Evolutionary conservation across 2,888 invertebrate genomes (phyloP).

Genomic region (Drosophila falleni): DNA sequence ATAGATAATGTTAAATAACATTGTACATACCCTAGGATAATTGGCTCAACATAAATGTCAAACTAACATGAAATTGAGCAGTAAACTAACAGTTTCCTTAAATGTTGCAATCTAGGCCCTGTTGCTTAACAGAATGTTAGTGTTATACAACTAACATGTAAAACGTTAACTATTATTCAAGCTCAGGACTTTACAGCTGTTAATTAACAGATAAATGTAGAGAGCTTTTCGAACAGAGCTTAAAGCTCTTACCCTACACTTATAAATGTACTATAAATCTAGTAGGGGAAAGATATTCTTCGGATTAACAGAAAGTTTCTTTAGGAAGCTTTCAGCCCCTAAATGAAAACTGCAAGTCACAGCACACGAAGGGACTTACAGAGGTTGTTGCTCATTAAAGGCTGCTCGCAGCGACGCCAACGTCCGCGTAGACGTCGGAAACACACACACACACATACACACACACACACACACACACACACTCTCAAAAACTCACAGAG

Average conservation of each 20-base stretch:
- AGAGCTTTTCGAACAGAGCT: conserved; percentile 32
- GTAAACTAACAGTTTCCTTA: not conserved
- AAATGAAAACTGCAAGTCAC: conserved; percentile 26
- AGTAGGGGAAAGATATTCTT: conserved; percentile 34
- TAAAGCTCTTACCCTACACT: conserved; percentile 14
- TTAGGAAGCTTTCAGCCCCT: conserved; percentile 36
- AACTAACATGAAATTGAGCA: not conserved
- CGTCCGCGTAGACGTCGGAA: conserved; percentile 5
- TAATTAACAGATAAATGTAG: not conserved
- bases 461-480: conserved; percentile 12
- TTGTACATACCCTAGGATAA: not conserved
- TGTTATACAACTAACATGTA: not conserved
- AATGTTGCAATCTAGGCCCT: not conserved
- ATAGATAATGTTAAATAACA: conserved; percentile 61
- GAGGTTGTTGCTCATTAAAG: conserved; percentile 48
- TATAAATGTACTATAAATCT: conserved; percentile 21
- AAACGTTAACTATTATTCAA: not conserved
- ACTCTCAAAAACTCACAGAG: conserved; percentile 1
- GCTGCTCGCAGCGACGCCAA: conserved; percentile 27
- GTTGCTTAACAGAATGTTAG: not conserved
- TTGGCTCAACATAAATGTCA: not conserved
- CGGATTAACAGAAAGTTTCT: conserved; percentile 24
- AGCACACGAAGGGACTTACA: conserved; percentile 41
- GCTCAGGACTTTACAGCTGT: not conserved
- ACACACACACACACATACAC: conserved; percentile 9